Evolutionary conservation across 2,113 vertebrate genomes (phyloP).

Genomic region (Callocephalon fimbriatum): DNA sequence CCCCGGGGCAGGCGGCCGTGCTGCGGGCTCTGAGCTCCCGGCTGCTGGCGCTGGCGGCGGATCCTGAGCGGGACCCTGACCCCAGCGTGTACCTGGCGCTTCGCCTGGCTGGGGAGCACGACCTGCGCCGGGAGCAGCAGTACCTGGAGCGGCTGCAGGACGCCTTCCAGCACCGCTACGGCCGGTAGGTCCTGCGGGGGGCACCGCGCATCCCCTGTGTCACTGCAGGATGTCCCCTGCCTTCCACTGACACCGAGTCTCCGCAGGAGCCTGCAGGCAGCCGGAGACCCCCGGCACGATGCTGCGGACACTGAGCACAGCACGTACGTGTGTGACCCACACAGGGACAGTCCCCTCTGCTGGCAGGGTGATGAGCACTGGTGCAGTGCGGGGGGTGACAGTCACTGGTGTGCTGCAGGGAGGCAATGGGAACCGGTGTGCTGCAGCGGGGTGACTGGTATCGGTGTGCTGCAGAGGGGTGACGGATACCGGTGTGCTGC

Average conservation of each 20-base stretch:
- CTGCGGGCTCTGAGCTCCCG: conserved; percentile 66
- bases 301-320: rapidly evolving
- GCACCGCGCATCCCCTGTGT: rapidly evolving
- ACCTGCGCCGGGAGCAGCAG: conserved; percentile 68
- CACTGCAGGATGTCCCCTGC: no score
- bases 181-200: conserved; percentile 64
- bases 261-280: not conserved
- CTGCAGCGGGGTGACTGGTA: no score
- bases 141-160: conserved; percentile 81
- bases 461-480: no score
- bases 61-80: conserved; percentile 70
- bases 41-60: conserved; percentile 79
- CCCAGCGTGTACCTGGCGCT: conserved; percentile 89
- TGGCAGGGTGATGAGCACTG: rapidly evolving
- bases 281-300: rapidly evolving
- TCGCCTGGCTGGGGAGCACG: conserved; percentile 84
- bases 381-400: not conserved
- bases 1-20: rapidly evolving
- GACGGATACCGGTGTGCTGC: no score
- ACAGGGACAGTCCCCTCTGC: rapidly evolving
- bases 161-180: conserved; percentile 69
- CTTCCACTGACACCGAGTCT: rapidly evolving
- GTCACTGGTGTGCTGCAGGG: no score
- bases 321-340: not conserved
- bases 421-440: no score